phyloP scores from a whole-genome alignment of 2,797 vertebrate species.

The Enteromius fasciolatus region DNA sequence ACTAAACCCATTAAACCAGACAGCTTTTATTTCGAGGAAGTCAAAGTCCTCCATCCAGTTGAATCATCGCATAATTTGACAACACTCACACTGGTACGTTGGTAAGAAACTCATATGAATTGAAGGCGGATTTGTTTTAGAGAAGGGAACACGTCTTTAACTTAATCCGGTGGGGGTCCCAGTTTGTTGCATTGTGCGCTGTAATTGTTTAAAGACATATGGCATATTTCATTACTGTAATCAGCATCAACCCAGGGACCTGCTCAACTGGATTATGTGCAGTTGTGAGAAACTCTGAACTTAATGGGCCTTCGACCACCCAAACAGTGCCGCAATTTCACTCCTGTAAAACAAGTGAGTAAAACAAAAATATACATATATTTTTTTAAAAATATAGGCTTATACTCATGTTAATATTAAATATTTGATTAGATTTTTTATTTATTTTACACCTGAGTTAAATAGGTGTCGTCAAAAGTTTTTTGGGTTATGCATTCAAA shows the following conservation, averaged over 20 bases:
- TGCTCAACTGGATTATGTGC: conserved; percentile 73
- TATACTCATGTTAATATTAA: background rate
- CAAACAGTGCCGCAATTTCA: conserved; percentile 7
- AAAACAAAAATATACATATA: background rate
- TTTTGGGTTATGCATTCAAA: background rate
- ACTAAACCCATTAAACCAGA: background rate
- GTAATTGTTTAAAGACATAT: conserved; percentile 93
- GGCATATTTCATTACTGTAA: conserved; percentile 96
- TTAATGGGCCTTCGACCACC: conserved; percentile 41
- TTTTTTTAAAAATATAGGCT: background rate
- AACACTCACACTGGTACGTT: conserved; percentile 40
- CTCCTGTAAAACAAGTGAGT: background rate
- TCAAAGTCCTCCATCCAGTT: background rate
- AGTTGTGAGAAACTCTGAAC: conserved; percentile 30
- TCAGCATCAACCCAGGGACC: conserved; percentile 81
- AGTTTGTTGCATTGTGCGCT: conserved; percentile 80
- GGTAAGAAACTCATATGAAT: conserved; percentile 74
- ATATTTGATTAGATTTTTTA: background rate
- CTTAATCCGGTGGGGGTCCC: conserved; percentile 84
- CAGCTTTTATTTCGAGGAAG: conserved; percentile 8
- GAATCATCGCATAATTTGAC: background rate
- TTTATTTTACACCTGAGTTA: background rate
- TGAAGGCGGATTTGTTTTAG: conserved; percentile 75
- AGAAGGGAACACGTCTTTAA: conserved; percentile 83
- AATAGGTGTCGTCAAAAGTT: background rate